These are phyloP conservation scores for Pangasius djambal DNA, from an alignment of 2,797 vertebrate species.

Conservation along the genomic window DNA sequence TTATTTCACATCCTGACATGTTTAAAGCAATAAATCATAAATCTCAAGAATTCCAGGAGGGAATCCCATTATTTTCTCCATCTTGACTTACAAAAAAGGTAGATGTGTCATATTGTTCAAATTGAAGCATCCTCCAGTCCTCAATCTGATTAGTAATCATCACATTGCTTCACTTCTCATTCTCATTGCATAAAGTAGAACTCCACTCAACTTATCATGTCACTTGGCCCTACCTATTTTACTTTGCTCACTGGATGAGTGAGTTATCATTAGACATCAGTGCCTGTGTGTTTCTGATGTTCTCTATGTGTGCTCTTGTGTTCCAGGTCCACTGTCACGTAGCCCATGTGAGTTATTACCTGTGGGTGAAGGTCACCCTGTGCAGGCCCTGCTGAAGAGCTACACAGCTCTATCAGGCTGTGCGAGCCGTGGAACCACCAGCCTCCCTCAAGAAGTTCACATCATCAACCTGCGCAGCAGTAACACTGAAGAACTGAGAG, in stretches of 20 bases:
- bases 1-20: slow-evolving; percentile 3
- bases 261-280: not conserved
- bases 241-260: not conserved
- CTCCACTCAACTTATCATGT: not conserved
- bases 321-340: slow-evolving; percentile 80
- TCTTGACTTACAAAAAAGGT: not conserved
- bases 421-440: slow-evolving; percentile 86
- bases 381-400: slow-evolving; percentile 88
- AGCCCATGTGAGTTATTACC: slow-evolving; percentile 83
- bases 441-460: slow-evolving; percentile 89
- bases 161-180: not conserved
- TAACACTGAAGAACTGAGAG: slow-evolving; percentile 68
- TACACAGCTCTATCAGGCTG: slow-evolving; percentile 91
- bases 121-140: not conserved
- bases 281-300: not conserved
- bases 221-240: not conserved
- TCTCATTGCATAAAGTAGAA: not conserved
- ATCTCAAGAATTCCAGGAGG: not conserved
- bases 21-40: not conserved
- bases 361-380: slow-evolving; percentile 85
- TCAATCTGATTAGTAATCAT: not conserved
- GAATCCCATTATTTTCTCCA: not conserved
- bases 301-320: slow-evolving; percentile 2
- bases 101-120: not conserved
- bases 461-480: slow-evolving; percentile 86